Conservation (phyloP, 2,888 invertebrate species). For the Dolomedes plantarius region DNA sequence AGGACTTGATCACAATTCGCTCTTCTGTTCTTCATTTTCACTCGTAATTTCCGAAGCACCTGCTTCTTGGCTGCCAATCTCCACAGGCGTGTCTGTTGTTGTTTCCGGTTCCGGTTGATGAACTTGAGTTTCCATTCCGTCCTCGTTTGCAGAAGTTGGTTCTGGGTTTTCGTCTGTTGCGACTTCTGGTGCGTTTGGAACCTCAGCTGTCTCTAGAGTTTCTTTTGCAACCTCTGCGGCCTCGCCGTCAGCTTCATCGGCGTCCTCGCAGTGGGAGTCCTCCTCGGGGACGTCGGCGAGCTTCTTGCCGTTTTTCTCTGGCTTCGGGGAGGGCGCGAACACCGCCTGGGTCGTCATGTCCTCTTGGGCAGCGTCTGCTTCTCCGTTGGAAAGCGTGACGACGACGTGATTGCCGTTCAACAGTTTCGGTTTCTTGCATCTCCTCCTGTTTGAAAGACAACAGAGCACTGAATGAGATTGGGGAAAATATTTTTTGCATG, state of each 20-base stretch:
- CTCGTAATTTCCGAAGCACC: background rate
- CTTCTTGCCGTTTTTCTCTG: conserved; percentile 36
- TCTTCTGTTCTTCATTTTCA: background rate
- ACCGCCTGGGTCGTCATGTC: conserved; percentile 13
- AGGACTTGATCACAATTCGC: background rate
- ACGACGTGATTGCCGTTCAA: conserved; percentile 32
- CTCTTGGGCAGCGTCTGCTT: conserved; percentile 25
- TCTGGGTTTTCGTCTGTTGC: background rate
- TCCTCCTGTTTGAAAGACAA: conserved; percentile 15
- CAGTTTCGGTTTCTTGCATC: background rate
- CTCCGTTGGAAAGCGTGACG: conserved; percentile 29
- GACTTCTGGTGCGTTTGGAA: background rate
- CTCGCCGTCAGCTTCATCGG: background rate
- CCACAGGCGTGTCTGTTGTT: background rate
- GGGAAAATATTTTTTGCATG: too few species aligned
- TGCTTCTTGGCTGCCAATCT: background rate
- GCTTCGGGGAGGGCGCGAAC: conserved; percentile 36
- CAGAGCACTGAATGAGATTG: too few species aligned
- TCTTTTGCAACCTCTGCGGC: background rate
- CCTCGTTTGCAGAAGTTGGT: background rate
- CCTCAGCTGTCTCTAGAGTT: background rate
- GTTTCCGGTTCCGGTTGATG: background rate
- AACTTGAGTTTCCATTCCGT: background rate
- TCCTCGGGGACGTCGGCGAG: conserved; percentile 48
- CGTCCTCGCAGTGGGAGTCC: conserved; percentile 26